Percentiles rank a stretch among this genome's conserved stretches.
phyloP scores from a whole-genome alignment of 2,797 vertebrate genomes.

The Etheostoma nigrum region DNA sequence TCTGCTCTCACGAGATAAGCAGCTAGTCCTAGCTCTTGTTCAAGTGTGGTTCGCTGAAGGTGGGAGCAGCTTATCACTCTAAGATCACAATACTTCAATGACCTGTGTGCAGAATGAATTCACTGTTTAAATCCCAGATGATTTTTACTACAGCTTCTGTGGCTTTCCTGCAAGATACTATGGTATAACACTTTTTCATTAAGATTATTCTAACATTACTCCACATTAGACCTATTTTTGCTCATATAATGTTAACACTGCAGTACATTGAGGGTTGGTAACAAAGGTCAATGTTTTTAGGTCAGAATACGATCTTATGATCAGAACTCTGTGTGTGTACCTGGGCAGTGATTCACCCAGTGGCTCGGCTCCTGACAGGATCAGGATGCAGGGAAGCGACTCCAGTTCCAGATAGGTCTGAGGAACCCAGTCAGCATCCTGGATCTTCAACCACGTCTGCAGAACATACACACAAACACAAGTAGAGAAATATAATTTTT shows the following conservation, averaged over 20 bases:
- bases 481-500: not conserved
- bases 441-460: constrained; percentile 94
- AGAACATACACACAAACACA: constrained; percentile 16
- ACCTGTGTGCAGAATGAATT: constrained; percentile 79
- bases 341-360: constrained; percentile 95
- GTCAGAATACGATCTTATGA: not conserved
- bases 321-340: constrained; percentile 69
- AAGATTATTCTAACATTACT: not conserved
- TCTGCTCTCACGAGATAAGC: constrained; percentile 92
- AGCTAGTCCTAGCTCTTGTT: constrained; percentile 96
- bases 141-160: not conserved
- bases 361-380: constrained; percentile 94
- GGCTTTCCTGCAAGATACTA: not conserved
- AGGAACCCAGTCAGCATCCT: constrained; percentile 93
- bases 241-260: not conserved
- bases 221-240: not conserved
- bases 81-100: constrained; percentile 96
- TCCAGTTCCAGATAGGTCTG: constrained; percentile 95
- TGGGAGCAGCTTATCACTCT: constrained; percentile 94
- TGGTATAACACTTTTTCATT: not conserved
- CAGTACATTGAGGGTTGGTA: not conserved
- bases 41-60: constrained; percentile 92
- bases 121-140: constrained; percentile 2
- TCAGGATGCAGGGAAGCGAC: constrained; percentile 96
- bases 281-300: not conserved